Evolutionary conservation across 2,113 vertebrate genomes (phyloP).

Genomic region (Eidolon helvum): DNA sequence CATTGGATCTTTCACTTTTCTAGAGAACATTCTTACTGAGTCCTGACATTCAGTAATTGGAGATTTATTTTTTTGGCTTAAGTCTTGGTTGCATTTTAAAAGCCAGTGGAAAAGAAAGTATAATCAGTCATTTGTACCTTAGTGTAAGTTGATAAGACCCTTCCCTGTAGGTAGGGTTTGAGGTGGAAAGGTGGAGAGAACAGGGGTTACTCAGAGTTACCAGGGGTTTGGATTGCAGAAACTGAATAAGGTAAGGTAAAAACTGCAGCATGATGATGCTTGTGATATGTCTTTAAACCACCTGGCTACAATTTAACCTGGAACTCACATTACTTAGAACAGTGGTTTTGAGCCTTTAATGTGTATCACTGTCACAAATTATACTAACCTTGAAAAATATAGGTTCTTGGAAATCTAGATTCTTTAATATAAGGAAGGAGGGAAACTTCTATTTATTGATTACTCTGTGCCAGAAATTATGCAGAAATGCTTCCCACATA

Average conservation of each 20-base stretch:
- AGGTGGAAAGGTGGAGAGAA: background rate
- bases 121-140: background rate
- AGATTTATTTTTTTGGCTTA: constrained; percentile 40
- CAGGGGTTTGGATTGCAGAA: background rate
- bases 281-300: background rate
- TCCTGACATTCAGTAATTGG: background rate
- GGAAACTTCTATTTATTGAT: background rate
- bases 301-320: background rate
- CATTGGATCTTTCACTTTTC: background rate
- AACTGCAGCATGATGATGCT: background rate
- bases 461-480: background rate
- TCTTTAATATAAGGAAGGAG: background rate
- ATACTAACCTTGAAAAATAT: background rate
- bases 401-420: background rate
- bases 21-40: background rate
- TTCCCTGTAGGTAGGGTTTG: background rate
- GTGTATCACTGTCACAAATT: background rate
- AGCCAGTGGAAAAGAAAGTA: background rate
- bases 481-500: background rate
- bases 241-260: background rate
- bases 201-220: background rate
- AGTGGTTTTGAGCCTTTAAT: background rate
- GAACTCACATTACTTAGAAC: background rate
- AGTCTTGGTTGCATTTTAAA: background rate
- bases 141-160: background rate